Base-by-base conservation (phyloP, 1,140 invertebrate species). In the Andricus grossulariae region DNA sequence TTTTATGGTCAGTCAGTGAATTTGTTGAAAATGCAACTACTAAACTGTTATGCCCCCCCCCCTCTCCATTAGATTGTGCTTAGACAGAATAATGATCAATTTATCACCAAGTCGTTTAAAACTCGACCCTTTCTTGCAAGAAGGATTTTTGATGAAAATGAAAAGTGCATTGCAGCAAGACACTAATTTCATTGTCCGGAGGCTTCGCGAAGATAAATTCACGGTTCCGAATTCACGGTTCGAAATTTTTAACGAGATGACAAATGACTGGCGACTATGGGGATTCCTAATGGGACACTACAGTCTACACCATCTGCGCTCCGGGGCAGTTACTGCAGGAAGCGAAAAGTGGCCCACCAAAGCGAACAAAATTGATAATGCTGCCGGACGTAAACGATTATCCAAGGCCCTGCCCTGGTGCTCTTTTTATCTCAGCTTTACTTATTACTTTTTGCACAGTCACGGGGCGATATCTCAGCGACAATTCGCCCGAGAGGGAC, bases 361-460 rank as follows among this genome's bases (percentile, higher is more conserved):
- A 85, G 84, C 81, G 86, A 86, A 80, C 83, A 82, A 87, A 87
- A 87, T 86, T 87, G 86, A 86, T 86, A 86, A 86, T 86, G 75
- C 84, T 79, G 76, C 83, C 83, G 86, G 84, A 87, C 84, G 82
- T 83, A 86, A 86, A 86, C 84, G 84, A 86, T 85, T 86, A 86
- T 75, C 66, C 82, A 73, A 49, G 75, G 49, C 32, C 79, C 55
- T 54, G 50, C 32, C 79, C 55, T 54, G 50, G 51, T 76, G 76
- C 54, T 74, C 72, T 76, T 54, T 77, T 54, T 84, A 60, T 75
- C 72, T 60, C 54, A 74, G 76, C 77, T 57, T 73, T 52, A 55
- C 73, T 60, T 51, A 72, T 80, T 73, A 77, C 83, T 84, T 84
- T 83, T 77, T 83, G 25, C 60, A 66, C 25, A 66, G 32, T 39